phyloP scores from a whole-genome alignment of 2,797 vertebrate genomes.

The Scarus forsteni region DNA sequence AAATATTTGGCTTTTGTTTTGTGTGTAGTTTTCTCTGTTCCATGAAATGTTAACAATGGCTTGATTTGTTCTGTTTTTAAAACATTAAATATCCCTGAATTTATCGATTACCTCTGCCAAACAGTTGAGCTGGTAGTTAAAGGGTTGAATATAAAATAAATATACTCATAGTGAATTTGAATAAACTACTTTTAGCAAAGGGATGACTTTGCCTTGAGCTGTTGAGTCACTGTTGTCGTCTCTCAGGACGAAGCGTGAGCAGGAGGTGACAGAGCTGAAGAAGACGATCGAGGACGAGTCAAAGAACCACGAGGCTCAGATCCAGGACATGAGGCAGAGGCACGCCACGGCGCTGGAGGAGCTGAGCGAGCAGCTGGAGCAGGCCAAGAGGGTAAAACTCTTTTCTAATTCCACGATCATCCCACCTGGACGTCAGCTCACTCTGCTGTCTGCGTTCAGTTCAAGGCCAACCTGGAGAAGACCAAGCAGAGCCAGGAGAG shows the following conservation, averaged over 20 bases:
- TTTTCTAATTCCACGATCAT: neutral
- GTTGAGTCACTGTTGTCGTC: neutral
- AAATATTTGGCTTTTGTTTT: no score
- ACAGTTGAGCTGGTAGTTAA: no score
- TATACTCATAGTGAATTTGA: no score
- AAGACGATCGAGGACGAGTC: conserved; percentile 97
- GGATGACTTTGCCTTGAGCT: no score
- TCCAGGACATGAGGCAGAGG: conserved; percentile 96
- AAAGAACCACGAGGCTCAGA: conserved; percentile 95
- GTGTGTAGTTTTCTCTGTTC: no score
- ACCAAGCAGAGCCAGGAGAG: conserved; percentile 96
- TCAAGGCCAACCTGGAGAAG: conserved; percentile 97
- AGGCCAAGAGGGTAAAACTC: conserved; percentile 92
- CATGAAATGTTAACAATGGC: no score
- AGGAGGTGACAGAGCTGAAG: conserved; percentile 97
- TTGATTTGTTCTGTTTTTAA: no score
- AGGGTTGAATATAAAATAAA: no score
- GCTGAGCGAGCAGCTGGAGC: conserved; percentile 96
- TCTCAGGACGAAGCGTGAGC: conserved; percentile 93
- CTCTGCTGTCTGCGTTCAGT: conserved; percentile 74
- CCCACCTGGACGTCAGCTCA: neutral
- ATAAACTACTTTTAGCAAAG: no score
- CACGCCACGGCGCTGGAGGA: conserved; percentile 91
- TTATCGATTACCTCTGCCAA: no score
- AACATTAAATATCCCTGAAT: no score